These are phyloP conservation scores for Phodopus roborovskii DNA, from an alignment of 2,113 vertebrate genomes.

Conservation along the genomic window DNA sequence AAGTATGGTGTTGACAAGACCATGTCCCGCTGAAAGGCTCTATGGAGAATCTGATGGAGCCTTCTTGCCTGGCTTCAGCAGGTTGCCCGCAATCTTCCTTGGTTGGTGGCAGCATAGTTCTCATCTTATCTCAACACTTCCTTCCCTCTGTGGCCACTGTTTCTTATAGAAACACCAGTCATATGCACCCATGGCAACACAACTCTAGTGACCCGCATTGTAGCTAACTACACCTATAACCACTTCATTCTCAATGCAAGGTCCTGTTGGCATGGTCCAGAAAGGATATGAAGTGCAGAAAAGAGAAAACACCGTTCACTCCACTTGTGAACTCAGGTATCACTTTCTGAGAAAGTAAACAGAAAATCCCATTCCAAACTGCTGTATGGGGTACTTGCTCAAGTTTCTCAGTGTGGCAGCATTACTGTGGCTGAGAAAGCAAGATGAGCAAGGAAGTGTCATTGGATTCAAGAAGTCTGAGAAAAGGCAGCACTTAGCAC, in stretches of 20 bases:
- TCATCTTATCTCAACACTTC: not conserved
- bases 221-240: not conserved
- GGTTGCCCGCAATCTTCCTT: not conserved
- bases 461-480: not conserved
- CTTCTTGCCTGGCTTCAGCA: not conserved
- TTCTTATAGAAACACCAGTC: not conserved
- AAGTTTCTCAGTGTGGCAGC: not conserved
- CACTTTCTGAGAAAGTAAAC: constrained; percentile 10
- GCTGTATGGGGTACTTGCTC: not conserved
- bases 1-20: not conserved
- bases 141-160: not conserved
- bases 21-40: not conserved
- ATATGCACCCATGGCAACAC: not conserved
- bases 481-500: not conserved
- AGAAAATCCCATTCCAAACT: not conserved
- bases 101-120: not conserved
- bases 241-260: not conserved
- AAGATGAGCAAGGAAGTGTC: not conserved
- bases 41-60: not conserved
- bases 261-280: not conserved
- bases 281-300: not conserved
- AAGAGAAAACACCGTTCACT: not conserved
- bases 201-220: not conserved
- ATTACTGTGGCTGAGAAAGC: not conserved
- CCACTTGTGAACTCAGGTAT: not conserved